phyloP scores from a whole-genome alignment of 2,113 vertebrate genomes.

The Daubentonia madagascariensis region DNA sequence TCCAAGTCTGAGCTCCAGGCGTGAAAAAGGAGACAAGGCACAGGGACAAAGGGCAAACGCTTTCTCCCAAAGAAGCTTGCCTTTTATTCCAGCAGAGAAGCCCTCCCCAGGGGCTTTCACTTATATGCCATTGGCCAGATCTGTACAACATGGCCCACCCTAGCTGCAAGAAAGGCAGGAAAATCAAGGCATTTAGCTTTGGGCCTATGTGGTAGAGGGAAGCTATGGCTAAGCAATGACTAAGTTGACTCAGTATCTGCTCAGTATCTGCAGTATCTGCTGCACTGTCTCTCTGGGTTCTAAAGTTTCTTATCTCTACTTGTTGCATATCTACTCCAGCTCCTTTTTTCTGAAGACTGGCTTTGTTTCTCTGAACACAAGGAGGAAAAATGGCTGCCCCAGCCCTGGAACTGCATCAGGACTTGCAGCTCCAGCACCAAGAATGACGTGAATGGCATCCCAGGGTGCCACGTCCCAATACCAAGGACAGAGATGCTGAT shows the following conservation, averaged over 20 bases:
- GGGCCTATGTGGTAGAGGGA: background rate
- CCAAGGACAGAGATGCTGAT: background rate
- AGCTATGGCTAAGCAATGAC: background rate
- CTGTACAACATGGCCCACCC: background rate
- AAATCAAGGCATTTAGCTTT: background rate
- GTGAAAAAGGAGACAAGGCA: background rate
- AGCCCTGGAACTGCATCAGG: background rate
- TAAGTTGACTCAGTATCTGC: background rate
- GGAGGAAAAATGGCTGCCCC: background rate
- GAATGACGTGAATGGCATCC: background rate
- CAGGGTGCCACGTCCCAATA: background rate
- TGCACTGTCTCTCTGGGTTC: background rate
- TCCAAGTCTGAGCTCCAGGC: background rate
- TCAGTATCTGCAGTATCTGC: background rate
- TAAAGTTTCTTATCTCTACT: background rate
- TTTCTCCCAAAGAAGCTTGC: background rate
- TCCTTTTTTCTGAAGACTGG: background rate
- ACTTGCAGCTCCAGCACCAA: background rate
- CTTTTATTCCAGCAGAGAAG: background rate
- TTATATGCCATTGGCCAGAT: background rate
- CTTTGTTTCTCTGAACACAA: background rate
- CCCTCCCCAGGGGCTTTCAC: background rate
- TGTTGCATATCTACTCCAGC: background rate
- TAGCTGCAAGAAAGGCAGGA: slow-evolving; percentile 21
- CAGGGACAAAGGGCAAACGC: background rate